Base-by-base conservation (phyloP, 2,888 invertebrate genomes). In the Pristionchus fissidentatus region DNA sequence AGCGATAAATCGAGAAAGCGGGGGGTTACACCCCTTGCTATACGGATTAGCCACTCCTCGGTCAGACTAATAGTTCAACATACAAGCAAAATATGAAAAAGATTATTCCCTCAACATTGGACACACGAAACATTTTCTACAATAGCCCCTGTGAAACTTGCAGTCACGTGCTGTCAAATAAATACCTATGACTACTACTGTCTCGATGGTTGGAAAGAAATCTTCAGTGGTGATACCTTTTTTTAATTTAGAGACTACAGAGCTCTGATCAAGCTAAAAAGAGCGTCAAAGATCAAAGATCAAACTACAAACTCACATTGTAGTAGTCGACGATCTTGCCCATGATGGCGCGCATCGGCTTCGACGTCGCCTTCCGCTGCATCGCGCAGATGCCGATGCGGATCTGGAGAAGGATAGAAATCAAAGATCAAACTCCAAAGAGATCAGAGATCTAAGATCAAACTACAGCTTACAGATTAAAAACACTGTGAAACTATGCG, bases 311-410 rank as follows among this genome's bases (percentile, higher is more conserved):
- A n/a, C n/a, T n/a, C n/a, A n/a, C 91, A 85, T 87, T 88, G 84
- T 92, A 92, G 93, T 98, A 98, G 93, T 98, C 97, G 91, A 97
- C 96, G 84, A 99, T 95, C 55, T 98, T 95, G 1, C 96, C 96
- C 84, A 99, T 95, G 91, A 99, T 99, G 94, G 98, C 98, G 92
- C 96, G 96, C 99, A 99, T 99, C 22, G 99, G 99, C 93, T 98
- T 98, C 87, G 98, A 97, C 93, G 97, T 96, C 55, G 98, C 97
- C 94, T 99, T 99, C 94, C 99, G 98, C 46, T 90, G 87, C 99
- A 99, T 99, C 89, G 99, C 98, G 94, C 99, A 99, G 85, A 99
- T 96, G 86, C 99, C 99, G 91, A 99, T 97, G 93, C 97, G 95
- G 90, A 99, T 97, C 92, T 97, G 70, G 49, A 49, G n/a, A 49